Evolutionary conservation across 2,797 vertebrate species (phyloP).

Genomic region (Sarcoramphus papa): DNA sequence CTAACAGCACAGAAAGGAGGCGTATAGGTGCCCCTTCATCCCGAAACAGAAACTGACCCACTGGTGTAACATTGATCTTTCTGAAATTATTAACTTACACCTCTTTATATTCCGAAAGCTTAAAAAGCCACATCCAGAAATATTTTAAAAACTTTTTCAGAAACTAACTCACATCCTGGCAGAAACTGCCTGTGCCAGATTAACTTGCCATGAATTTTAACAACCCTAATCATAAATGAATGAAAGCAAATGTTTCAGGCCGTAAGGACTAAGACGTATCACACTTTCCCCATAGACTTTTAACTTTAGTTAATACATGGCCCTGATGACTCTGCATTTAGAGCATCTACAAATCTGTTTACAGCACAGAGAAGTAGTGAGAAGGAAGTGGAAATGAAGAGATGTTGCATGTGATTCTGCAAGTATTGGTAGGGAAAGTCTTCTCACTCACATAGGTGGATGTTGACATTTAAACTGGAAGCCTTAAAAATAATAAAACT

Average conservation of each 20-base stretch:
- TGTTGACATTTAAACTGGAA: not conserved
- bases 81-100: not conserved
- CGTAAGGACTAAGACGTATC: not conserved
- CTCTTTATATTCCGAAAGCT: not conserved
- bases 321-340: not conserved
- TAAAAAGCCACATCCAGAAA: not conserved
- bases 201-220: not conserved
- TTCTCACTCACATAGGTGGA: not conserved
- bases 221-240: not conserved
- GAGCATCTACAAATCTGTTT: not conserved
- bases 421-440: not conserved
- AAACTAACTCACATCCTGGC: not conserved
- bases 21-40: not conserved
- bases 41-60: not conserved
- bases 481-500: not conserved
- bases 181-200: not conserved
- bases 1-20: not conserved
- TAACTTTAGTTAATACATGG: not conserved
- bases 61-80: not conserved
- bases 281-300: not conserved
- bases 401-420: not conserved
- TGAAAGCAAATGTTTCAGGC: not conserved
- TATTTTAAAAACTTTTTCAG: not conserved
- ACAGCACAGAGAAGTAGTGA: not conserved
- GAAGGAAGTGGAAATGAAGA: not conserved